Percentiles rank a stretch among this genome's conserved stretches.
Evolutionary conservation across 2,797 vertebrate genomes (phyloP).

Genomic region (Knipowitschia caucasica): DNA sequence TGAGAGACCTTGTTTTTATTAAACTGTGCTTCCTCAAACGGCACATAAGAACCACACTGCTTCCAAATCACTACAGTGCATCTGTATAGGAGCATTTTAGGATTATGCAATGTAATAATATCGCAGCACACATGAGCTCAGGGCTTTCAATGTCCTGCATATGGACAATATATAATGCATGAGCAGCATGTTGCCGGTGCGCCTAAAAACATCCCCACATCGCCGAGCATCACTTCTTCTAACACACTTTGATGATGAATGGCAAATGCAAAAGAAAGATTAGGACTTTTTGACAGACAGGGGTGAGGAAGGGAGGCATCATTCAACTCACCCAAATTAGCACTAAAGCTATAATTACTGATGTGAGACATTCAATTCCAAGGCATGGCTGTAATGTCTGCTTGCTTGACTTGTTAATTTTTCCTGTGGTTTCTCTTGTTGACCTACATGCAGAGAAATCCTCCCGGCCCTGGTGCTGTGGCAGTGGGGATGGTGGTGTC

Average conservation of each 20-base stretch:
- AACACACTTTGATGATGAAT: constrained; percentile 16
- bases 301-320: background rate
- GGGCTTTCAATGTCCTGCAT: constrained; percentile 14
- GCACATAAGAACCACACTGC: no score
- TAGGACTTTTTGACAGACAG: constrained; percentile 19
- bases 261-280: constrained; percentile 16
- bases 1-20: constrained; percentile 9
- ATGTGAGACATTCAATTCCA: constrained; percentile 18
- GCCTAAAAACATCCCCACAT: constrained; percentile 16
- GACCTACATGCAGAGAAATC: constrained; percentile 49
- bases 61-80: no score
- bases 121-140: constrained; percentile 14
- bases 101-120: background rate
- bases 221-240: constrained; percentile 19
- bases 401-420: constrained; percentile 35
- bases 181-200: constrained; percentile 30
- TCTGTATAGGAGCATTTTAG: background rate
- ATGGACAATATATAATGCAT: constrained; percentile 43
- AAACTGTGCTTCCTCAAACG: constrained; percentile 19
- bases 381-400: constrained; percentile 22
- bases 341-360: constrained; percentile 31
- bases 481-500: constrained; percentile 33
- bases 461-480: constrained; percentile 37
- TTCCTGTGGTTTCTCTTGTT: constrained; percentile 44
- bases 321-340: constrained; percentile 9